phyloP scores from a whole-genome alignment of 2,888 invertebrate species.

The Dolichomitus sp. region DNA sequence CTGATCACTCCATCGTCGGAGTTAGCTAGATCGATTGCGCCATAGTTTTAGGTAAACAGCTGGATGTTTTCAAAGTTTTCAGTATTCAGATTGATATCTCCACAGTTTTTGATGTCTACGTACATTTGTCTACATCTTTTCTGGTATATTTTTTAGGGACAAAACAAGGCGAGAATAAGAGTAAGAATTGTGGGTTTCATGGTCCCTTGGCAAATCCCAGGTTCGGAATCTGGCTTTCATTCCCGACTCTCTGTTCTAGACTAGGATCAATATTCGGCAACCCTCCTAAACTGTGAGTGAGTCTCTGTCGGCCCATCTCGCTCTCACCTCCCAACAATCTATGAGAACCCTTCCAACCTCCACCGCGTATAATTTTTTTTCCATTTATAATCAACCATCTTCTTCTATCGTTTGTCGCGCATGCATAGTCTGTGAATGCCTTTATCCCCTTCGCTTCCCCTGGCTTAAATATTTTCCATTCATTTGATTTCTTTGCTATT shows the following conservation, averaged over 20 bases:
- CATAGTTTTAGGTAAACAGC: too few relatives aligned
- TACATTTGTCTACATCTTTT: too few relatives aligned
- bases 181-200: constrained; percentile 46
- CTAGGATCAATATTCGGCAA: constrained; percentile 81
- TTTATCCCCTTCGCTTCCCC: not conserved
- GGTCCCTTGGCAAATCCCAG: constrained; percentile 62
- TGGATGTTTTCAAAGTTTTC: too few relatives aligned
- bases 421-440: constrained; percentile 1
- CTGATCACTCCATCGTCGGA: too few relatives aligned
- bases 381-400: not conserved
- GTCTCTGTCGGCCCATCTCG: constrained; percentile 41
- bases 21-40: too few relatives aligned
- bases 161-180: constrained; percentile 63
- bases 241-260: constrained; percentile 66
- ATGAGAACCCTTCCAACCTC: constrained; percentile 31
- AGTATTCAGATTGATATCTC: too few relatives aligned
- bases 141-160: too few relatives aligned
- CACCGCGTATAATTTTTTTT: constrained; percentile 1
- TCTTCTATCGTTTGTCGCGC: constrained; percentile 20
- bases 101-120: too few relatives aligned
- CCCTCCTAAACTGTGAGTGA: constrained; percentile 79
- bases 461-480: constrained; percentile 56
- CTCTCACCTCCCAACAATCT: constrained; percentile 26
- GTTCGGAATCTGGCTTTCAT: constrained; percentile 71
- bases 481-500: constrained; percentile 53